Base-by-base conservation (phyloP, 2,797 vertebrate genomes). In the Danio jaintianensis region DNA sequence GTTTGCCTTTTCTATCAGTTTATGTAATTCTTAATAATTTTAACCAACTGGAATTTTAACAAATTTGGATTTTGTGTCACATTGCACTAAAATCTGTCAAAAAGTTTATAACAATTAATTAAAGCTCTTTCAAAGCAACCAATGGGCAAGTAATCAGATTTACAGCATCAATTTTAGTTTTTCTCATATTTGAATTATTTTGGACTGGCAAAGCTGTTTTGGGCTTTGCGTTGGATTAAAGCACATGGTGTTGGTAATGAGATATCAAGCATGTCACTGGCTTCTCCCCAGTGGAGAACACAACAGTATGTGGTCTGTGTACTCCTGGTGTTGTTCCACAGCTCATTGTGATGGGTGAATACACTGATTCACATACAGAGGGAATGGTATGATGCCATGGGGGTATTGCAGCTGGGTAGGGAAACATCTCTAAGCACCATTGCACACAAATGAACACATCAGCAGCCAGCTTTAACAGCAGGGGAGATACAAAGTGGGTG, bases 371-470 rank as follows among this genome's bases (percentile, higher is more conserved):
- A 80, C 64, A 76, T 75, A 18, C 48, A 69, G 36, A 78, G 56
- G 86, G 76, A 83, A 79, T 61, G 85, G 58, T 67, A 59, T 63
- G 70, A 86, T 83, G 81, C 81, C 45, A 59, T 77, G 81, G 83
- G 87, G 89, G 48, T 84, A 66, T 80, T 73, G 82, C 81, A 88
- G 85, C 84, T 90, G 86, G 84, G 88, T 87, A 86, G 87, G 82
- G 83, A 89, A 75, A 79, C 47, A 72, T 63, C 43, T 66, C 66
- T 18, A 64, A 82, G 59, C 71, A 79, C n/a, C 63, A 63, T 15
- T 42, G 2, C 40, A 80, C 36, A 84, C 83, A 87, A 87, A 91
- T 87, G 88, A 89, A 89, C 72, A 82, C 89, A 86, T 90, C 85
- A 87, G 82, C 66, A 78, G 88, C 77, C 67, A 56, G 67, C 81